A percentile compares a stretch with the other conserved stretches of the same genome.
Conservation (phyloP, 2,797 vertebrate genomes). For the Danio choprae region DNA sequence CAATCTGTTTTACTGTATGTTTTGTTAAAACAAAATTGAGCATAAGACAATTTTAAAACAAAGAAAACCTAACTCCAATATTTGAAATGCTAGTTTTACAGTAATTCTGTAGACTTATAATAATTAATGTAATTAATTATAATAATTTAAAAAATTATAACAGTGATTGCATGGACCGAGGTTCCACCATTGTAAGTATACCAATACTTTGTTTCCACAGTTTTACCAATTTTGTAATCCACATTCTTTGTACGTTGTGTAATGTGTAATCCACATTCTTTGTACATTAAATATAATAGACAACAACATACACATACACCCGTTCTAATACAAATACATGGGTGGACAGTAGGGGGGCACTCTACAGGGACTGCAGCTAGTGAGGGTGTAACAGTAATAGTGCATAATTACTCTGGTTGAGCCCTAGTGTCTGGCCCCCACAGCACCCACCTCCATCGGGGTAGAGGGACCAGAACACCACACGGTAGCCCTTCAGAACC, state of each 20-base stretch:
- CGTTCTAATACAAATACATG: conserved; percentile 6
- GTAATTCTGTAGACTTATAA: background rate
- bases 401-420: conserved; percentile 57
- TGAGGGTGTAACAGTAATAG: conserved; percentile 40
- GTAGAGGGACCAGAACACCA: conserved; percentile 96
- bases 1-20: background rate
- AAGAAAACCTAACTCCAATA: background rate
- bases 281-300: background rate
- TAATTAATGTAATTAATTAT: no score
- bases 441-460: conserved; percentile 88
- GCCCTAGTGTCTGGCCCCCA: conserved; percentile 44
- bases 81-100: background rate
- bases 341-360: background rate
- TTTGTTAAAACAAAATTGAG: background rate
- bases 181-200: no score
- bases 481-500: conserved; percentile 92
- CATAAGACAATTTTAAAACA: background rate
- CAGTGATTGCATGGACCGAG: no score
- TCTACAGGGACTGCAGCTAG: conserved; percentile 1
- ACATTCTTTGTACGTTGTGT: background rate
- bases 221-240: background rate
- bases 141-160: no score
- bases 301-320: conserved; percentile 21
- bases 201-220: background rate
- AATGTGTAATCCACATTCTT: background rate